Percentiles rank a stretch among this genome's conserved stretches.
phyloP scores from a whole-genome alignment of 2,888 invertebrate species.

The Nemotelus pantherinus region DNA sequence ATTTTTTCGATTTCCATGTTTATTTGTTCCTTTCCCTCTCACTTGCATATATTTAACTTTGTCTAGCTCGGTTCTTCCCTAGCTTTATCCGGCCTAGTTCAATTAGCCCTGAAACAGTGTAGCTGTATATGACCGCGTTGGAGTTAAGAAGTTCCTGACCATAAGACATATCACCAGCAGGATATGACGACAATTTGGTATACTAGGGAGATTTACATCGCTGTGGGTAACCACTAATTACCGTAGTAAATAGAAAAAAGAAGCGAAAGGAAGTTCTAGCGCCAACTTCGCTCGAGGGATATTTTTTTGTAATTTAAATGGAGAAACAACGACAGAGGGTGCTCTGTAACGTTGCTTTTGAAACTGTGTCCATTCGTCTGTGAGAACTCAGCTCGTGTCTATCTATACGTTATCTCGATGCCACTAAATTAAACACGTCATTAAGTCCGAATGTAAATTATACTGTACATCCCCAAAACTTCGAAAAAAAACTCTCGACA shows the following conservation, averaged over 20 bases:
- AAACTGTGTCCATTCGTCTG: background rate
- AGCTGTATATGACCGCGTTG: too few relatives aligned
- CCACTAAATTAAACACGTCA: slow-evolving; percentile 51
- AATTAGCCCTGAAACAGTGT: too few relatives aligned
- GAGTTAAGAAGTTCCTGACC: too few relatives aligned
- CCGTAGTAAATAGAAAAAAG: background rate
- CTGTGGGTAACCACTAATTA: slow-evolving; percentile 21
- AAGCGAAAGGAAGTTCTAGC: too few relatives aligned
- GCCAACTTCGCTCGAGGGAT: background rate
- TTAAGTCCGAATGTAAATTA: slow-evolving; percentile 50
- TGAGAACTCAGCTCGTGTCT: background rate
- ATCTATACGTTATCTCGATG: slow-evolving; percentile 48
- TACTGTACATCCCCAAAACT: slow-evolving; percentile 2
- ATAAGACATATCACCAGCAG: background rate
- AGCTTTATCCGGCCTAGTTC: too few relatives aligned
- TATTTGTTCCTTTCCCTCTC: too few relatives aligned
- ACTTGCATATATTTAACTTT: too few relatives aligned
- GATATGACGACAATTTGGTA: slow-evolving; percentile 31
- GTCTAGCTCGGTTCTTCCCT: too few relatives aligned
- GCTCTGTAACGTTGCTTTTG: slow-evolving; percentile 9
- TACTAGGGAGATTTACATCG: slow-evolving; percentile 13
- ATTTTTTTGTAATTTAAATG: background rate
- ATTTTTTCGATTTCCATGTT: too few relatives aligned
- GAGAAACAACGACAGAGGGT: background rate
- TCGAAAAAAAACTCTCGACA: slow-evolving; percentile 44